Percentiles rank a stretch among this genome's conserved stretches.
These are phyloP conservation scores for Cervus canadensis DNA, from an alignment of 2,113 vertebrate species.

Conservation along the genomic window DNA sequence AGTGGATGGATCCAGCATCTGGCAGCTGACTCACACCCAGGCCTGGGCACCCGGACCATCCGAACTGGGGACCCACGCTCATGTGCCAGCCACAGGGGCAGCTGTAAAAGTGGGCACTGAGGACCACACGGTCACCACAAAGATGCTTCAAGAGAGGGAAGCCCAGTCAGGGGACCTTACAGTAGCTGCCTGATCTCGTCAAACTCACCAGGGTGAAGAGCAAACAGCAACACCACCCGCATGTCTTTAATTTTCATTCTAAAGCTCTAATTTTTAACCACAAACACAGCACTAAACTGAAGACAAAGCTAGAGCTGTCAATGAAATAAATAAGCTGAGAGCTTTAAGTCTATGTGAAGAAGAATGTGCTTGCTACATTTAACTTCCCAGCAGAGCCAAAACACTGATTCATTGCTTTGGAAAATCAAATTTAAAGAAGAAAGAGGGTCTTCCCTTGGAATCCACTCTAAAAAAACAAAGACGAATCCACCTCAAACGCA, in stretches of 20 bases:
- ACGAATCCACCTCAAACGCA: background rate
- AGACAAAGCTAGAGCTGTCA: background rate
- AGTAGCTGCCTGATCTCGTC: background rate
- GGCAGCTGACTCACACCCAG: background rate
- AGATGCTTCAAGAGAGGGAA: background rate
- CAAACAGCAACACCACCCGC: background rate
- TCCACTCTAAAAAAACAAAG: background rate
- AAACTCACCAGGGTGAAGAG: background rate
- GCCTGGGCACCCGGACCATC: background rate
- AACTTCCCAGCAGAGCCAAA: background rate
- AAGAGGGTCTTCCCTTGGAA: background rate
- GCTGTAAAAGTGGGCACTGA: background rate
- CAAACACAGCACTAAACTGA: background rate
- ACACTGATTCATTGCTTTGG: background rate
- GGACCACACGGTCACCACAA: background rate
- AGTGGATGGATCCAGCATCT: accelerated
- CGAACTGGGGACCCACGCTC: accelerated
- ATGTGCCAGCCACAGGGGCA: background rate
- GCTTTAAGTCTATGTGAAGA: background rate
- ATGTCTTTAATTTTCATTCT: background rate
- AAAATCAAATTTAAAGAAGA: background rate
- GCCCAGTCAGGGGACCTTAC: background rate
- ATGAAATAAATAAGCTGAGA: background rate
- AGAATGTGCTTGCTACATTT: background rate
- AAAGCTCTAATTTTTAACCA: background rate